Evolutionary conservation across 2,797 vertebrate species (phyloP).

Genomic region (Hydrocynus forskahlii): DNA sequence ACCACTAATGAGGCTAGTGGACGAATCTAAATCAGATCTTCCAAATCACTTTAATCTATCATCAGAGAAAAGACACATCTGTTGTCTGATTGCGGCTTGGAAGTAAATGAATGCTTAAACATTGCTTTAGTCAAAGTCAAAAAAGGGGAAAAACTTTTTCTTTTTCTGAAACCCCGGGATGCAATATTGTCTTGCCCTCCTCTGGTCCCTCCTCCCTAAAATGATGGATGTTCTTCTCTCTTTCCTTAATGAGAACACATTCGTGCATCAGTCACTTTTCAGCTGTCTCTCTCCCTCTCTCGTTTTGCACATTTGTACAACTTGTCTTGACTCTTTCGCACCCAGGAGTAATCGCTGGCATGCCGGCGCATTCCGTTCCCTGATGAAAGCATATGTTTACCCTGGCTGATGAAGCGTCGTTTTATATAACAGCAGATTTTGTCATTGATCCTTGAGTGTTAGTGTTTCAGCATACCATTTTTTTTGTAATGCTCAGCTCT

Average conservation of each 20-base stretch:
- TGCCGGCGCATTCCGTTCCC: not conserved
- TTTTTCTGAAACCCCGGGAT: slow-evolving; percentile 24
- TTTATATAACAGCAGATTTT: slow-evolving; percentile 13
- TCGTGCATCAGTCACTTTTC: slow-evolving; percentile 14
- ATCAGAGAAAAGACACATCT: slow-evolving; percentile 35
- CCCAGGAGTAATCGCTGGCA: not conserved
- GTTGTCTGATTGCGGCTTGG: slow-evolving; percentile 10
- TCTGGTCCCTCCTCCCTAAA: not conserved
- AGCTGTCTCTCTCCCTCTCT: not conserved
- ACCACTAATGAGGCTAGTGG: slow-evolving; percentile 46
- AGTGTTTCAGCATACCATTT: not conserved
- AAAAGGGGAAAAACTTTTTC: no score
- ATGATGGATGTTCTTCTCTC: not conserved
- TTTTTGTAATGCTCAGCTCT: not conserved
- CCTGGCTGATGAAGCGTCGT: slow-evolving; percentile 1
- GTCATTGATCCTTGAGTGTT: not conserved
- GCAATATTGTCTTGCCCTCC: not conserved
- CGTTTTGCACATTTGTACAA: not conserved
- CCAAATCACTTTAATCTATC: slow-evolving; percentile 31
- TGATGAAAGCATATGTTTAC: slow-evolving; percentile 7
- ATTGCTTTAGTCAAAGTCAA: slow-evolving; percentile 16
- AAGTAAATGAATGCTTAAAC: slow-evolving; percentile 35
- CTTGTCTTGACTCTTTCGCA: not conserved
- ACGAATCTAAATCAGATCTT: slow-evolving; percentile 13
- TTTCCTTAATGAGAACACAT: not conserved